Base-by-base conservation (phyloP, 2,113 vertebrate species). In the Ceuthmochares aereus region DNA sequence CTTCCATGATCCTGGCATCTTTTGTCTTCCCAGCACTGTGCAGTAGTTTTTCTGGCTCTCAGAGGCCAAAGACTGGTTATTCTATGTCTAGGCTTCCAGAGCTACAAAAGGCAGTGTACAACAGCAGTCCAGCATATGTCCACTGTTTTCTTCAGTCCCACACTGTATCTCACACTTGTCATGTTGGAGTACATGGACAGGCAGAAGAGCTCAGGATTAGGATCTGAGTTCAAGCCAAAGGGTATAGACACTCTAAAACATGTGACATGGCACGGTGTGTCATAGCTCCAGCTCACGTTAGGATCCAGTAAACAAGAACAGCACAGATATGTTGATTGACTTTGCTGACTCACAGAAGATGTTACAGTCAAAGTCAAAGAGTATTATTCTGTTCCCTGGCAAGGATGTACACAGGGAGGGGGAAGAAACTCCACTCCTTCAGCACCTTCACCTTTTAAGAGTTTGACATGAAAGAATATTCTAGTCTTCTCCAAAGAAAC, bases 401-500 rank as follows among this genome's bases (percentile, higher is more conserved):
- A 69, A 32, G 11, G 26, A 29, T 29, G 6, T 43, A 60, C 4
- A 36, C 14, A 34, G 12, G 14, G 13, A 64, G 9, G 18, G 18
- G 25, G 25, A 66, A 75, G 23, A 54, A 78, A 69, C 25, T 86
- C 37, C 9, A 49, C 14, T 40, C 22, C 21, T 54, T 64, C 51
- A 69, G 55, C 25, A 64, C 18, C 36, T 23, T 68, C 58, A 94
- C 79, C 70, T 87, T 96, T 72, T 83, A 77, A 79, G 68, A 92
- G 60, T 42, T 94, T 73, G 84, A 89, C 19, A 66, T 87, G 74
- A 93, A 94, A 69, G 86, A 91, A 96, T 91, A 92, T 81, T 92
- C 66, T 76, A 94, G 55, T 93, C 84, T 95, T 96, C 92, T 95
- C 90, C 36, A 94, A 66, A 90, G 40, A 94, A 93, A 93, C 45